Evolutionary conservation across 2,797 vertebrate species (phyloP).

Genomic region (Linurgus olivaceus): DNA sequence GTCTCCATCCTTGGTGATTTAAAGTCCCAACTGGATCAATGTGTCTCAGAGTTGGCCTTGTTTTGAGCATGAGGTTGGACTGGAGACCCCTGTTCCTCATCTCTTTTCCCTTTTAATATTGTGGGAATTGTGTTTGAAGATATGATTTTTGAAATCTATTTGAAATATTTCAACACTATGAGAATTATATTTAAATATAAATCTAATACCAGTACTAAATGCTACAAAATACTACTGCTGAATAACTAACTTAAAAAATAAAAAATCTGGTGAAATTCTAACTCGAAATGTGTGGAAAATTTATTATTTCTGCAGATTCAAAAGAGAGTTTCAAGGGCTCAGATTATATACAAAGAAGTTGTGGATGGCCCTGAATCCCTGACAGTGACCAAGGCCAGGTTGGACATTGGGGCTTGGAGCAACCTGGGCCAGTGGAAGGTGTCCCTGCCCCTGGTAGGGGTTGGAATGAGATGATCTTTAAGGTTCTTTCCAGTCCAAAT

Average conservation of each 20-base stretch:
- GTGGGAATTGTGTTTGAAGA: not conserved
- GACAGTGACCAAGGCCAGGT: accelerated
- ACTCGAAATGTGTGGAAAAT: not conserved
- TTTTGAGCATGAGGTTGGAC: not conserved
- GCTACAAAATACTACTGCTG: not conserved
- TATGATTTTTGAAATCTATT: accelerated
- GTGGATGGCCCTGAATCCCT: not conserved
- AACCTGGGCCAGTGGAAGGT: accelerated
- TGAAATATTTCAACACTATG: not conserved
- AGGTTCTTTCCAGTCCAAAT: not conserved
- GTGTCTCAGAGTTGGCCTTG: not conserved
- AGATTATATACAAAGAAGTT: not conserved
- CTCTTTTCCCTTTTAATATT: not conserved
- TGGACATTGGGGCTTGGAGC: not conserved
- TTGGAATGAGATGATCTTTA: not conserved
- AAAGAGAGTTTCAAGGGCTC: not conserved
- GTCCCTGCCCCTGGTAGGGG: not conserved
- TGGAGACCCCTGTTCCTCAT: not conserved
- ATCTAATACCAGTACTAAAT: not conserved
- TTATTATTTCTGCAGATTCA: not conserved
- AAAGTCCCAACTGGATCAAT: not conserved
- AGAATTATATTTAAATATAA: not conserved
- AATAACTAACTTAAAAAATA: not conserved
- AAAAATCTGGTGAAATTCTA: not conserved
- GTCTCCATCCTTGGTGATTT: not conserved